Base-by-base conservation (phyloP, 1,140 invertebrate genomes). In the Ptiloglossa arizonensis region DNA sequence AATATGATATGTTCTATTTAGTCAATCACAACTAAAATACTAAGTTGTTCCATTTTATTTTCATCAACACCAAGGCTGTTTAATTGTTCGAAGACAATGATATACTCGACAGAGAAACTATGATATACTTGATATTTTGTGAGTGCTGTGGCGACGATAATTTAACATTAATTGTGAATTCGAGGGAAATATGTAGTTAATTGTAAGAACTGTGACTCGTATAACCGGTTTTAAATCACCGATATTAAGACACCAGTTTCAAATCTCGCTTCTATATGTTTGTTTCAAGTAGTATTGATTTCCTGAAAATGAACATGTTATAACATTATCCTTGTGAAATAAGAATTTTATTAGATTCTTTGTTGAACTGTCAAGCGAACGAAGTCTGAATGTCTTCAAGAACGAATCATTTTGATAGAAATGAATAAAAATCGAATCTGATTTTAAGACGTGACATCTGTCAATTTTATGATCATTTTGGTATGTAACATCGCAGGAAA, bases 151-250 rank as follows among this genome's bases (percentile, higher is more conserved):
- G 1, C 5, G 27, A 32, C 2, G 6, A 35, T 71, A 71, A 60
- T 71, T 24, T 32, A 44, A 38, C 35, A 13, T 22, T 32, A 60
- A 62, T 44, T 62, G 11, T 38, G 13, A 22, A 24, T 22, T 44
- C 35, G 11, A 24, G 35, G 22, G 22, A 62, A 62, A 62, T 38
- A 24, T 62, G 38, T 24, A 29, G 27, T 29, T 50, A 66, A 27
- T 32, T 8, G 19, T 6, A 24, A 50, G 27, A 15, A n/a, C 56
- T 32, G 24, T 48, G 11, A 48, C 22, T 62, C n/a, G 29, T 8
- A 13, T 24, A 29, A 72, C 59, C 59, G 35, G 59, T 62, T 62
- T 72, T n/a, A 72, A 63, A 50, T 50, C 29, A 13, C 2, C 22
- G 57, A 63, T 32, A 50, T 63, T 19, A 27, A 63, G 29, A n/a